These are phyloP conservation scores for Urosaurus nigricauda DNA, from an alignment of 2,797 vertebrate genomes.

Conservation along the genomic window DNA sequence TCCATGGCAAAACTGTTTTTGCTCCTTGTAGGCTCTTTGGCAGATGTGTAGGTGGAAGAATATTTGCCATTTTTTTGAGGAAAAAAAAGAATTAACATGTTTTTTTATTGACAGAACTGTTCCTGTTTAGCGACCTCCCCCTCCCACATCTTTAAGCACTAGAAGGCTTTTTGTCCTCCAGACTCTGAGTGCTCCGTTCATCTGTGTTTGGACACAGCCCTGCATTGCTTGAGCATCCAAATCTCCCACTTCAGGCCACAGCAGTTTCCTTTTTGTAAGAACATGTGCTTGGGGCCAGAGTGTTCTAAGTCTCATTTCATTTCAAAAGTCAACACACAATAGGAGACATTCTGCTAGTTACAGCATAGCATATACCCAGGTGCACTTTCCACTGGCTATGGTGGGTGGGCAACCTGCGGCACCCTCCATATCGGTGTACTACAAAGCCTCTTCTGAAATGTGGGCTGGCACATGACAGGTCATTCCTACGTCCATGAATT, in stretches of 20 bases:
- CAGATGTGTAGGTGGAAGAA: constrained; percentile 16
- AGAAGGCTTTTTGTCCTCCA: constrained; percentile 19
- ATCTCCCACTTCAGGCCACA: constrained; percentile 14
- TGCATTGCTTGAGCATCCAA: constrained; percentile 31
- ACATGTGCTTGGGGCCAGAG: neutral
- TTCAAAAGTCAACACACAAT: neutral
- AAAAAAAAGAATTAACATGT: constrained; percentile 7
- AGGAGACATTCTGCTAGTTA: neutral
- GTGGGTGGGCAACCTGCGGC: neutral
- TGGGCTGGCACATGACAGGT: too few relatives aligned
- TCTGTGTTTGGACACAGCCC: constrained; percentile 10
- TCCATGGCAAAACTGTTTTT: constrained; percentile 6
- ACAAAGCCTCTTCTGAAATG: neutral
- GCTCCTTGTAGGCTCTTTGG: neutral
- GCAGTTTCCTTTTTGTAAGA: constrained; percentile 17
- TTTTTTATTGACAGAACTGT: constrained; percentile 34
- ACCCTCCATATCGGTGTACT: neutral
- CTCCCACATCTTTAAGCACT: constrained; percentile 2
- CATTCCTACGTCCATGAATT: too few relatives aligned
- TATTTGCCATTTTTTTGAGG: neutral
- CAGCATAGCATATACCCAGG: neutral
- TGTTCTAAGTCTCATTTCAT: neutral
- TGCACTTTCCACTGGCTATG: neutral
- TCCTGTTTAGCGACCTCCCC: constrained; percentile 29
- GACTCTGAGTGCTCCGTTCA: constrained; percentile 25